These are phyloP conservation scores for Sminthurides bifidus DNA, from an alignment of 1,140 invertebrate species.

Conservation along the genomic window DNA sequence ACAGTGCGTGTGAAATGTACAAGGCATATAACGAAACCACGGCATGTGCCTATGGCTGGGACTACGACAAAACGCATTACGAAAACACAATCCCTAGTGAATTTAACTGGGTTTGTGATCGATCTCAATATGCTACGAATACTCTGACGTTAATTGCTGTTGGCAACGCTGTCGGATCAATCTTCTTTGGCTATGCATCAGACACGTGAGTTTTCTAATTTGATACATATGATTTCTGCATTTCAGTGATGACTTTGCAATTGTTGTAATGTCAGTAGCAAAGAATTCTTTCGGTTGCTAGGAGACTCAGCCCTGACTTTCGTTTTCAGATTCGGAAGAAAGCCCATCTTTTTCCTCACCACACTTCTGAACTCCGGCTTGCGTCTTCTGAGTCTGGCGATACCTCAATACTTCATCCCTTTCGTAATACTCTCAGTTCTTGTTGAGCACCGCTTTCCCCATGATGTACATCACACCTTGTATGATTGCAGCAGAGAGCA, in stretches of 20 bases:
- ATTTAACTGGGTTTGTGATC: conserved; percentile 27
- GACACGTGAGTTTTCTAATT: conserved; percentile 16
- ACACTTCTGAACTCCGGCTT: conserved; percentile 20
- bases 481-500: conserved; percentile 20
- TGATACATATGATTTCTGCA: not conserved
- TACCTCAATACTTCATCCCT: conserved; percentile 12
- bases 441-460: conserved; percentile 23
- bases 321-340: conserved; percentile 18
- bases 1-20: conserved; percentile 22
- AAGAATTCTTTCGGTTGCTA: not conserved
- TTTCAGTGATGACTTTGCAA: not conserved
- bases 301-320: not conserved
- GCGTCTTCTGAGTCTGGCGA: conserved; percentile 17
- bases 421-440: conserved; percentile 23
- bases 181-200: conserved; percentile 22
- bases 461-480: conserved; percentile 23
- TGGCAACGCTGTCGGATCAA: conserved; percentile 24
- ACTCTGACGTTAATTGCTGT: conserved; percentile 17
- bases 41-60: conserved; percentile 21
- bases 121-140: conserved; percentile 20
- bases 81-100: conserved; percentile 17
- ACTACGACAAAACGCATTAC: conserved; percentile 23
- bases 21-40: not conserved
- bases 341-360: conserved; percentile 24
- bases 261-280: not conserved